These are phyloP conservation scores for Ramphastos sulfuratus DNA, from an alignment of 2,113 vertebrate genomes.

Conservation along the genomic window DNA sequence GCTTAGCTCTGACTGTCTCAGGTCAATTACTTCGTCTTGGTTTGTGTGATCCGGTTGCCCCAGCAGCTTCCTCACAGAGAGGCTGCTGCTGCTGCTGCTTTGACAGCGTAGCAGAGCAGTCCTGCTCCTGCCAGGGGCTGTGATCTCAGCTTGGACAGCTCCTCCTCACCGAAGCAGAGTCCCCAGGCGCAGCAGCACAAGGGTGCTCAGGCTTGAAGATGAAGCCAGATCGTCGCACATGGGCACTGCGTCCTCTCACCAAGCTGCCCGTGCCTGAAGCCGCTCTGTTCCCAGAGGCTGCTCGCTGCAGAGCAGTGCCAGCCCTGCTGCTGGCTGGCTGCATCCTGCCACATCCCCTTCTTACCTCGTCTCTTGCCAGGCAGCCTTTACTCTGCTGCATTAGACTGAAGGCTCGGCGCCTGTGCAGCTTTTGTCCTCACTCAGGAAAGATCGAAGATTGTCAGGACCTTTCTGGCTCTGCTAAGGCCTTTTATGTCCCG, in stretches of 20 bases:
- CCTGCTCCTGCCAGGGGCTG: background rate
- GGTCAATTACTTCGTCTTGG: background rate
- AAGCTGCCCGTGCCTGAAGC: background rate
- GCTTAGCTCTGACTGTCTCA: background rate
- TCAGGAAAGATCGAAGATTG: background rate
- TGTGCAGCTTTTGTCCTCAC: constrained; percentile 23
- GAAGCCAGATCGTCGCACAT: background rate
- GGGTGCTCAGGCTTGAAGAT: background rate
- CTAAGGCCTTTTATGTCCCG: constrained; percentile 56
- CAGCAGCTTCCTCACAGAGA: background rate
- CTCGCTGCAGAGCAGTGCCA: background rate
- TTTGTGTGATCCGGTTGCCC: background rate
- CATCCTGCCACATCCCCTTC: background rate
- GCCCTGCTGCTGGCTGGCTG: constrained; percentile 18
- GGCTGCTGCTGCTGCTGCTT: background rate
- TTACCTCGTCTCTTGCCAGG: background rate
- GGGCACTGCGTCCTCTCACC: background rate
- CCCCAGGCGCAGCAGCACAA: background rate
- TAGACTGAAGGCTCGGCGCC: background rate
- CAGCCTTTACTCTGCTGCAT: accelerated
- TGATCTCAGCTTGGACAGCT: background rate
- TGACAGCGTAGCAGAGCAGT: background rate
- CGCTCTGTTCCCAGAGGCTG: background rate
- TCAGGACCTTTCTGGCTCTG: constrained; percentile 43
- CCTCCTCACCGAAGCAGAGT: background rate